Evolutionary conservation across 2,113 vertebrate genomes (phyloP), one percentile per base, ranked within the genome.

Genomic region (Forbesichthys agassizii): DNA sequence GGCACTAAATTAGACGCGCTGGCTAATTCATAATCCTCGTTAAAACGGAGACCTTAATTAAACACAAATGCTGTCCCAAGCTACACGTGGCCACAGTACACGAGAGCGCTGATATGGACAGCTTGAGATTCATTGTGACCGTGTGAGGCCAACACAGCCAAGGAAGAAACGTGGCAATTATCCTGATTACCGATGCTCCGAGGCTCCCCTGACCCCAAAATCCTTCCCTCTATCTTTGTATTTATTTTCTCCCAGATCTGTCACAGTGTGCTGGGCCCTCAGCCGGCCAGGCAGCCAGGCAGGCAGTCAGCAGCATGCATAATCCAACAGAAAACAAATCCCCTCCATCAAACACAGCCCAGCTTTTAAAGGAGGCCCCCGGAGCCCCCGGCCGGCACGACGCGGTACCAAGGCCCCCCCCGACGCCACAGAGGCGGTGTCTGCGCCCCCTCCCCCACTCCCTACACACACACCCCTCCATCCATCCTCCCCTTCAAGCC

Each of bases 101-200:
- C 33, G 54, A 78, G 67, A 65, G 48, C 63, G 52, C 55, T 66
- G 73, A 78, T 81, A 78, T 84, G 78, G 66, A 74, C 58, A 53
- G 79, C 64, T 77, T 72, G 54, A 47, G 73, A 60, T 54, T 68
- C 20, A 72, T 86, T 86, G 66, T 78, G 72, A 85, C 81, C 27
- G 27, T 75, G 68, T 75, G 62, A 79, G 81, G 77, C 79, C 49
- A 27, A 20, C 76, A 55, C 68, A 88, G 81, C 69, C 60, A 74
- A 78, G 77, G 75, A 65, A 68, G 69, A 80, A 90, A 87, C 79
- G 78, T 72, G 74, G 75, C 88, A 91, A 89, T 92, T 90, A 92
- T 90, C 87, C 90, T 88, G 87, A 92, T 92, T 90, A 90, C 82
- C 85, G 81, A 84, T 84, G 82, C 88, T 89, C 82, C 84, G 55